Conservation (phyloP, 2,113 vertebrate genomes). For the Polypterus bichir region DNA sequence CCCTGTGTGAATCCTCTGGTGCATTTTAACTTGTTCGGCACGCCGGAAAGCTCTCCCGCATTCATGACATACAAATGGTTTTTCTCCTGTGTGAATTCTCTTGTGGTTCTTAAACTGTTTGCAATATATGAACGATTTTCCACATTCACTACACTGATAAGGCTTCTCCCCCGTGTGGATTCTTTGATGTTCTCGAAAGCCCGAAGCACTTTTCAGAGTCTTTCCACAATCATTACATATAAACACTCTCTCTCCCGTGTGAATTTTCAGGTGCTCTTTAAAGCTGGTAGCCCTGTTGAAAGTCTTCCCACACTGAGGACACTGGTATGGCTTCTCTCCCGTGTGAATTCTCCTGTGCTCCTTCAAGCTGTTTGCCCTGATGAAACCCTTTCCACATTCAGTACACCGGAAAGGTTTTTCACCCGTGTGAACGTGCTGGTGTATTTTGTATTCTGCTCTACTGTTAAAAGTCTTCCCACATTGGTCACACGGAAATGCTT, state of each 20-base stretch:
- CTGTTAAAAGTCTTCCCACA: constrained; percentile 30
- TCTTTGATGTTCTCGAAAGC: constrained; percentile 55
- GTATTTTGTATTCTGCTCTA: constrained; percentile 38
- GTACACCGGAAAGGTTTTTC: constrained; percentile 33
- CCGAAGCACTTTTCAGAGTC: constrained; percentile 56
- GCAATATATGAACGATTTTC: constrained; percentile 21
- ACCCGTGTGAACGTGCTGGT: constrained; percentile 35
- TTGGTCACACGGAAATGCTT: constrained; percentile 17
- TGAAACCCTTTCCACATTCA: constrained; percentile 42
- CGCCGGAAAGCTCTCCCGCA: constrained; percentile 44
- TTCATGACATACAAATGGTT: constrained; percentile 33
- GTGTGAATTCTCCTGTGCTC: constrained; percentile 35
- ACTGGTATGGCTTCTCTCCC: constrained; percentile 53
- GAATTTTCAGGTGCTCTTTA: constrained; percentile 51
- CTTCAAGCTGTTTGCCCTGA: constrained; percentile 35
- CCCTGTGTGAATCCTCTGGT: constrained; percentile 26
- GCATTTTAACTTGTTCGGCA: constrained; percentile 35
- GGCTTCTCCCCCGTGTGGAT: constrained; percentile 36
- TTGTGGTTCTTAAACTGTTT: constrained; percentile 49
- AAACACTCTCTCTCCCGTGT: constrained; percentile 54
- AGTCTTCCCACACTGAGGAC: constrained; percentile 48
- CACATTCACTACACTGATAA: constrained; percentile 23
- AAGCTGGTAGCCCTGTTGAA: constrained; percentile 59
- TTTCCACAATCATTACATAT: constrained; percentile 58
- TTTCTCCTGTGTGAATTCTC: constrained; percentile 51